These are phyloP conservation scores for Nestor notabilis DNA, from an alignment of 2,113 vertebrate genomes.

Conservation along the genomic window DNA sequence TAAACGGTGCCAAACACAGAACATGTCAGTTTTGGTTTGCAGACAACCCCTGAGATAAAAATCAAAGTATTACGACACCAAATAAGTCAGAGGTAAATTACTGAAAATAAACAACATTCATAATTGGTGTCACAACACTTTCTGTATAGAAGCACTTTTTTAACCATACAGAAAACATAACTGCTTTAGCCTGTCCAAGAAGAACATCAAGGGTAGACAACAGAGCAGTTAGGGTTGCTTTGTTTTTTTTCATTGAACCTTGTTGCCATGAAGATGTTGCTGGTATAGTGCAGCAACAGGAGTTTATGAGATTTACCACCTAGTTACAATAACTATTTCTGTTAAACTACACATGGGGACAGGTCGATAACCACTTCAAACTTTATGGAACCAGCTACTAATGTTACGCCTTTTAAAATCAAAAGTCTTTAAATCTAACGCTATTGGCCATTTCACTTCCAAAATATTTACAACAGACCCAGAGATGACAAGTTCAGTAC, in stretches of 20 bases:
- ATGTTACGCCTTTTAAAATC: not conserved
- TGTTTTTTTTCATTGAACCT: conserved; percentile 49
- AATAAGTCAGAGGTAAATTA: conserved; percentile 77
- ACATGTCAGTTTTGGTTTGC: conserved; percentile 78
- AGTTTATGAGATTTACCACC: conserved; percentile 20
- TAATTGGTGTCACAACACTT: conserved; percentile 71
- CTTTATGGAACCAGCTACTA: not conserved
- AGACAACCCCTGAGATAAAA: conserved; percentile 81
- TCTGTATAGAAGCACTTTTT: conserved; percentile 71
- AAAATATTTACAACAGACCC: not conserved
- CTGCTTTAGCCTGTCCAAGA: conserved; percentile 51
- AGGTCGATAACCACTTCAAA: not conserved
- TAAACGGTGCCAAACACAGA: conserved; percentile 69
- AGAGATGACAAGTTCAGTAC: not conserved
- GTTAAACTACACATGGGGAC: not conserved
- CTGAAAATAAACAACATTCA: conserved; percentile 73
- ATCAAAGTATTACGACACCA: conserved; percentile 78
- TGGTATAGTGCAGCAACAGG: conserved; percentile 46
- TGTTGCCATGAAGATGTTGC: conserved; percentile 4
- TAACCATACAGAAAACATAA: conserved; percentile 54
- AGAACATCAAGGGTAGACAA: conserved; percentile 31
- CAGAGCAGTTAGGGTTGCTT: conserved; percentile 56
- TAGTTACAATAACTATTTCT: not conserved
- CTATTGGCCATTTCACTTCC: not conserved
- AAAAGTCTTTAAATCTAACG: not conserved